phyloP scores from a whole-genome alignment of 2,797 vertebrate genomes.

The Microchirus variegatus region DNA sequence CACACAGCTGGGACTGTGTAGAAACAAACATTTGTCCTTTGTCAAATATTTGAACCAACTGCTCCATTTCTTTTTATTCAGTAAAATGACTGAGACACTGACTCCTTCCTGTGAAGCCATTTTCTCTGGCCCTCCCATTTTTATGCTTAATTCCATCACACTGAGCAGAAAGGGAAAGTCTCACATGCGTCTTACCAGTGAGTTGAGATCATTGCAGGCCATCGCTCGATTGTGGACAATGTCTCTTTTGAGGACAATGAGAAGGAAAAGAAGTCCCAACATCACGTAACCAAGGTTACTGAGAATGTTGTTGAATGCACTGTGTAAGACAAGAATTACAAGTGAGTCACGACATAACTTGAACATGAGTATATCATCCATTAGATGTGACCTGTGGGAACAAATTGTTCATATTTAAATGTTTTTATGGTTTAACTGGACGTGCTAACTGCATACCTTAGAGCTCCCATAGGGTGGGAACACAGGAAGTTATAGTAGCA shows the following conservation, averaged over 20 bases:
- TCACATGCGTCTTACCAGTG: constrained; percentile 80
- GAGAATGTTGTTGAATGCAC: constrained; percentile 98
- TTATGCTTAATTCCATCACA: too few relatives aligned
- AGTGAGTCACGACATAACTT: not conserved
- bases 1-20: too few relatives aligned
- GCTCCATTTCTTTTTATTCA: too few relatives aligned
- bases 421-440: not conserved
- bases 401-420: not conserved
- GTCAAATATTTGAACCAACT: too few relatives aligned
- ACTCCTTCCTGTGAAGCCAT: too few relatives aligned
- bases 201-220: constrained; percentile 81
- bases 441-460: constrained; percentile 81
- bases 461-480: constrained; percentile 92
- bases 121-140: too few relatives aligned
- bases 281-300: constrained; percentile 96
- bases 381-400: not conserved
- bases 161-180: too few relatives aligned
- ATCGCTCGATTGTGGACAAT: constrained; percentile 90
- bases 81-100: too few relatives aligned
- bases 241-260: constrained; percentile 92
- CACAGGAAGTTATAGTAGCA: constrained; percentile 99
- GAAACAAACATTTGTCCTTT: too few relatives aligned
- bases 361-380: not conserved
- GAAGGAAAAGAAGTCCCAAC: constrained; percentile 94
- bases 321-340: constrained; percentile 44